Evolutionary conservation across 1,140 invertebrate species (phyloP), one percentile per base, ranked within the genome.

Genomic region (Spodoptera frugiperda): DNA sequence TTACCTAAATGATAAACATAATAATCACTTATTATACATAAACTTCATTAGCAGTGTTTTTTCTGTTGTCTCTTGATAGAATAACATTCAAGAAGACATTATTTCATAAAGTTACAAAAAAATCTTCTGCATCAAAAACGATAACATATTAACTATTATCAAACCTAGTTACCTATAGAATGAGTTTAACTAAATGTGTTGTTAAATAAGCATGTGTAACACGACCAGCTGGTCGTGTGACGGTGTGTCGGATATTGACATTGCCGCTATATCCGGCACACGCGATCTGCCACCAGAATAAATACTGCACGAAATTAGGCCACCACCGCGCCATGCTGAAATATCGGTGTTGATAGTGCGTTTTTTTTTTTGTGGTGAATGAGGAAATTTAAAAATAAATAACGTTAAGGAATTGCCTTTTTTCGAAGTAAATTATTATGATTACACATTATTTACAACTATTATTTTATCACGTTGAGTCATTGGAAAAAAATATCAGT

Each of bases 181-280:
- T 15, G 19, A 0, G 21, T 48, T 77, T 63, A 65, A 77, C 63
- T 57, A 21, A 12, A 67, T 25, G 49, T 67, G 21, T 67, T 25
- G 14, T 53, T 51, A 53, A 33, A 53, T 51, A 53, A 51, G 12
- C 21, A 4, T 12, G 46, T 25, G 48, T 33, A 51, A 33, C 15
- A 53, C 30, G n/a, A 15, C n/a, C 49, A 57, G 68, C 65, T 21
- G 48, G 39, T 12, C 33, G 46, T 30, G 67, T 51, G 49, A 17
- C 67, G 48, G 17, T 30, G 68, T 15, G 30, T 17, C 68, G 68
- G 68, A 71, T 71, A 71, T 71, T 71, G 68, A 46, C 68, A 71
- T 44, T 71, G 53, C 68, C 68, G 68, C 68, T 57, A 71, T 73
- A 61, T 73, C 55, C 71, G 72, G 14, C 44, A 48, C 57, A 65